Percentiles rank a stretch among this genome's conserved stretches.
These are phyloP conservation scores for Athalia circularis DNA, from an alignment of 2,888 invertebrate species.

Conservation along the genomic window DNA sequence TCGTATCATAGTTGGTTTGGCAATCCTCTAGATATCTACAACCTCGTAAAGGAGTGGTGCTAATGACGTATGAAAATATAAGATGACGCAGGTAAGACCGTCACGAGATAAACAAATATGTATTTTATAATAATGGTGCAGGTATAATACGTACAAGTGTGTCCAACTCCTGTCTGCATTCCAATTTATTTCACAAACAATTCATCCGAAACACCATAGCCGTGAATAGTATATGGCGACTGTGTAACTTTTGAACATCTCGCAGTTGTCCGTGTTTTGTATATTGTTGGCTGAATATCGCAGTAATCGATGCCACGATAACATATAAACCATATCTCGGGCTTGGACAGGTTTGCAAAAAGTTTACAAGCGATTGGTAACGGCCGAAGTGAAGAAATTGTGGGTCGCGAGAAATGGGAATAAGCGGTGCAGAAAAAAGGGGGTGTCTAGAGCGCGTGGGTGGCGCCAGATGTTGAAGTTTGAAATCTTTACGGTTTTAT, in stretches of 20 bases:
- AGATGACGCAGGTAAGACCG: neutral
- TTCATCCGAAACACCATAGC: neutral
- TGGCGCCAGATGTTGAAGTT: constrained; percentile 67
- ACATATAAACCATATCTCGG: constrained; percentile 6
- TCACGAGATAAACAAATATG: constrained; percentile 8
- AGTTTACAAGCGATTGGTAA: constrained; percentile 15
- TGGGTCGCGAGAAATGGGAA: constrained; percentile 30
- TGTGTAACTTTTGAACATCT: neutral
- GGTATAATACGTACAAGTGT: neutral
- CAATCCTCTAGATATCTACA: neutral
- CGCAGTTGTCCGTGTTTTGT: no score
- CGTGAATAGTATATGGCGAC: neutral
- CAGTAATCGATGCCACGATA: constrained; percentile 22
- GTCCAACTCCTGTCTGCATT: no score
- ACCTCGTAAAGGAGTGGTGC: neutral
- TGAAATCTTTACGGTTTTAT: constrained; percentile 58
- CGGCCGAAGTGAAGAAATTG: constrained; percentile 25
- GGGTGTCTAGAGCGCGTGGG: constrained; percentile 49
- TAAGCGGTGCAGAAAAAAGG: neutral
- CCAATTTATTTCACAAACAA: neutral
- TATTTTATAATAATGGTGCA: neutral
- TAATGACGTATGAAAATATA: constrained; percentile 23
- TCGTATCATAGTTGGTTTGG: neutral
- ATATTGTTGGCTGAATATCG: constrained; percentile 1
- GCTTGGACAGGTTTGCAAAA: constrained; percentile 31